Evolutionary conservation across 2,888 invertebrate genomes (phyloP).

Genomic region (Leptinotarsa haldemani): DNA sequence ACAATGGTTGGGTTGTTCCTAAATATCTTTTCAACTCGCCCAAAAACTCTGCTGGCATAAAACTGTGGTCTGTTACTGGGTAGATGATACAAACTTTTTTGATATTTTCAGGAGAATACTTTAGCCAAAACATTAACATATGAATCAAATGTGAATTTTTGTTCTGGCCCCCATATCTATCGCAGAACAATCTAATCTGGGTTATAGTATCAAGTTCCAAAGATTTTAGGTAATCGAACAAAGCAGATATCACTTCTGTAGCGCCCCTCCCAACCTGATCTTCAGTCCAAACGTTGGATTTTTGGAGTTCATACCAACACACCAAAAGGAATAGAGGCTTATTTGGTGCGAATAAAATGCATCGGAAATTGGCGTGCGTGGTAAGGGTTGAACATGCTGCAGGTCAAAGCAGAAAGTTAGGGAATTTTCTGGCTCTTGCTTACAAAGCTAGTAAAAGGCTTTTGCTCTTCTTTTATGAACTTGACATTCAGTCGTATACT

Average conservation of each 20-base stretch:
- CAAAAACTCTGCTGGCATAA: too few species aligned
- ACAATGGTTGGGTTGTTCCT: neutral
- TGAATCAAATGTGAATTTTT: constrained; percentile 17
- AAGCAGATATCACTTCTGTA: neutral
- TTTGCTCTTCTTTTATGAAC: constrained; percentile 31
- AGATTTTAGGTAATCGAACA: neutral
- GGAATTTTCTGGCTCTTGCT: constrained; percentile 34
- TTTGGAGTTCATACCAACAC: constrained; percentile 29
- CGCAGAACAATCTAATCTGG: neutral
- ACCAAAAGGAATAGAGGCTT: constrained; percentile 42
- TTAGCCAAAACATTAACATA: neutral
- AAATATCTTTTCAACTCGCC: too few species aligned
- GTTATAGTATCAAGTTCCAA: neutral
- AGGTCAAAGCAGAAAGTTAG: constrained; percentile 45
- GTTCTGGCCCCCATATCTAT: constrained; percentile 20
- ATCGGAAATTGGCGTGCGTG: constrained; percentile 43
- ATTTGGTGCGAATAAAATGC: constrained; percentile 46
- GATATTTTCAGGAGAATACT: too few species aligned
- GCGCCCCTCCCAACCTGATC: constrained; percentile 13
- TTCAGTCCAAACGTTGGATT: constrained; percentile 41
- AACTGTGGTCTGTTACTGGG: too few species aligned
- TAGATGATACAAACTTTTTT: too few species aligned
- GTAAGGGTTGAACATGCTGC: constrained; percentile 48
- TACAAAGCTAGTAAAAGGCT: constrained; percentile 37
- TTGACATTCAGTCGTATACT: too few species aligned